Evolutionary conservation across 23 tunicate species (phyloP).

Genomic region (Botrylloides violaceus): DNA sequence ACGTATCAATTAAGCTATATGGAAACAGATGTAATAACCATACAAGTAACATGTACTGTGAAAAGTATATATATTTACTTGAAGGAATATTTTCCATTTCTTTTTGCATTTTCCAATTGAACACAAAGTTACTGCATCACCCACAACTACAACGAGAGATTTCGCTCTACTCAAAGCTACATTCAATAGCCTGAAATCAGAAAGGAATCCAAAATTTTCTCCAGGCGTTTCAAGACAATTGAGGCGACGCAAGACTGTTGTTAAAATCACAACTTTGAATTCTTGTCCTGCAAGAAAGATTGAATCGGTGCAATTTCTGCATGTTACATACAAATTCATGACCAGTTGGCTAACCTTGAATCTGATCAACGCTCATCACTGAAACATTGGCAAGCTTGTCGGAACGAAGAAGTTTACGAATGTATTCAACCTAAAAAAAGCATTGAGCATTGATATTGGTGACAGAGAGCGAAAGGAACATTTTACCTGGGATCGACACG

Average conservation of each 20-base stretch:
- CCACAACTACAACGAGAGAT: conserved; percentile 38
- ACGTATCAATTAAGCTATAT: not conserved
- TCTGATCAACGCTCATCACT: conserved; percentile 1
- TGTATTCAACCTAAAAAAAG: not conserved
- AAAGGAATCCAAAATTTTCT: conserved; percentile 43
- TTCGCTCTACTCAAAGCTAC: conserved; percentile 41
- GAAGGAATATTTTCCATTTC: conserved; percentile 27
- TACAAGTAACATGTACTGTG: not conserved
- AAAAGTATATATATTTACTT: not conserved
- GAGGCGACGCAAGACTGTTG: conserved; percentile 38
- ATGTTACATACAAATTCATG: too few relatives aligned
- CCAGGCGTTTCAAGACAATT: conserved; percentile 21
- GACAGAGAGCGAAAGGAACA: too few relatives aligned
- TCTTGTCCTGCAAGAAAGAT: conserved; percentile 29
- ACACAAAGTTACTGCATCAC: conserved; percentile 53
- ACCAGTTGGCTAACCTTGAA: conserved; percentile 24
- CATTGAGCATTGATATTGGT: not conserved
- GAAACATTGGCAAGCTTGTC: not conserved
- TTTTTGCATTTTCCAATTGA: conserved; percentile 43
- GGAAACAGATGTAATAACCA: too few relatives aligned
- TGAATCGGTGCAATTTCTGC: too few relatives aligned
- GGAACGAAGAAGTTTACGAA: not conserved
- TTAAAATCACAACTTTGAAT: conserved; percentile 43
- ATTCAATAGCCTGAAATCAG: conserved; percentile 37
- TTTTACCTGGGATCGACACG: conserved; percentile 1